phyloP scores from a whole-genome alignment of 1,140 invertebrate genomes.

The Phthorimaea operculella region DNA sequence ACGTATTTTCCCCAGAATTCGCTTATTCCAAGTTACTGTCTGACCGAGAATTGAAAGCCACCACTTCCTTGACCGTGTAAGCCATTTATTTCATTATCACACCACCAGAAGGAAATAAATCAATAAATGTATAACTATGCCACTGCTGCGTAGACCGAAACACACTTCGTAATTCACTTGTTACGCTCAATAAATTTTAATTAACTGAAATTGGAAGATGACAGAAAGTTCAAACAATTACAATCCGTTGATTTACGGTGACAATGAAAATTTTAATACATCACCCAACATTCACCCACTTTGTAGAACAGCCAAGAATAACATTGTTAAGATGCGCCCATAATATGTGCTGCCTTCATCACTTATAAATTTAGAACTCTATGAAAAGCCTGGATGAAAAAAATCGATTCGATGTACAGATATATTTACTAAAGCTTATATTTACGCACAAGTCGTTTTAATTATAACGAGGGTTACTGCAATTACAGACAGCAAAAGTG shows the following conservation, averaged over 20 bases:
- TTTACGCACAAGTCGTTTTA: too few species aligned
- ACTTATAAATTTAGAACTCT: too few species aligned
- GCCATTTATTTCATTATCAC: slow-evolving; percentile 1
- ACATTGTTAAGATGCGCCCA: too few species aligned
- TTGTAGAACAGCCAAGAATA: slow-evolving; percentile 2
- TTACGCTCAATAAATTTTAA: slow-evolving; percentile 53
- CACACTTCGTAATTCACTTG: slow-evolving; percentile 37
- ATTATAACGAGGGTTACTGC: too few species aligned
- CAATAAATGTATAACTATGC: slow-evolving; percentile 42
- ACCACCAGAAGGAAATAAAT: slow-evolving; percentile 33
- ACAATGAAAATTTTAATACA: neutral
- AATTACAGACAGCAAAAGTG: too few species aligned
- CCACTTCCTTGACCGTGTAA: neutral
- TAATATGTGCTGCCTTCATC: too few species aligned
- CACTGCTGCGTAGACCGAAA: slow-evolving; percentile 34
- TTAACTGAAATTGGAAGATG: slow-evolving; percentile 46
- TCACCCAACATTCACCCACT: neutral
- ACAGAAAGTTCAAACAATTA: slow-evolving; percentile 38
- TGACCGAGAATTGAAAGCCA: neutral
- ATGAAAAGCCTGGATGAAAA: too few species aligned
- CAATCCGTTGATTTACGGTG: slow-evolving; percentile 27
- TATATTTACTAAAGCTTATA: too few species aligned
- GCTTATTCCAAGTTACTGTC: too few species aligned
- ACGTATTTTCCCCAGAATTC: too few species aligned
- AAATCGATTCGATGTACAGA: too few species aligned